Base-by-base conservation (phyloP, 2,797 vertebrate genomes). In the Corythornis leucogaster region DNA sequence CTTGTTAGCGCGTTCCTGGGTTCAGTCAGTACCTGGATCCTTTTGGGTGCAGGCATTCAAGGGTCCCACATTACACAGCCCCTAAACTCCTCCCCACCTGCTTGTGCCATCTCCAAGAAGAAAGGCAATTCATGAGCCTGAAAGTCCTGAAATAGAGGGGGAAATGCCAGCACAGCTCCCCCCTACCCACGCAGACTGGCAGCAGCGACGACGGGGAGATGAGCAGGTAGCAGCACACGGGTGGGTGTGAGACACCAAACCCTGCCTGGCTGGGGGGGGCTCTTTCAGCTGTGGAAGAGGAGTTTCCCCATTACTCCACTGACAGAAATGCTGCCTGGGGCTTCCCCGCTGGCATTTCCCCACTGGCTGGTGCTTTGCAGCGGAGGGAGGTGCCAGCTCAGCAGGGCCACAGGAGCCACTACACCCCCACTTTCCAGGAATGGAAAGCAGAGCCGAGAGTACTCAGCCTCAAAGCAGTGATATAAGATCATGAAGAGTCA, bases 341-440 rank as follows among this genome's bases (percentile, higher is more conserved):
- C 38, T 94, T 83, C 89, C 94, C 79, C 54, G 1, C 50, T 16
- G 80, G 80, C 20, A 33, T 57, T 93, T 70, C 89, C 87, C 73
- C 38, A 18, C 42, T 8, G 2, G 75, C 18, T 61, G 1, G 3
- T 25, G 58, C 6, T 69, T 22, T 31, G 93, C 91, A 83, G 89
- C 31, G 53, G 68, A 48, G 2, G 9, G 79, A 84, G 50, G 19
- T 73, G 10, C 14, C 85, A 53, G 85, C 1, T 22, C 31, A 2
- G 2, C 1, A 3, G 48, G 61, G 64, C 42, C 2, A 9, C 1
- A 1, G 13, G 40, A 46, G 33, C 3, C 0, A 0, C 42, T 16
- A 58, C 25, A 3, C 21, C 75, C 45, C 26, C 1, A 1, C 38
- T 48, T 58, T 25, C 59, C 58, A 46, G 80, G 92, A 53, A 58